phyloP scores from a whole-genome alignment of 2,113 vertebrate species.

The Xenopus borealis region DNA sequence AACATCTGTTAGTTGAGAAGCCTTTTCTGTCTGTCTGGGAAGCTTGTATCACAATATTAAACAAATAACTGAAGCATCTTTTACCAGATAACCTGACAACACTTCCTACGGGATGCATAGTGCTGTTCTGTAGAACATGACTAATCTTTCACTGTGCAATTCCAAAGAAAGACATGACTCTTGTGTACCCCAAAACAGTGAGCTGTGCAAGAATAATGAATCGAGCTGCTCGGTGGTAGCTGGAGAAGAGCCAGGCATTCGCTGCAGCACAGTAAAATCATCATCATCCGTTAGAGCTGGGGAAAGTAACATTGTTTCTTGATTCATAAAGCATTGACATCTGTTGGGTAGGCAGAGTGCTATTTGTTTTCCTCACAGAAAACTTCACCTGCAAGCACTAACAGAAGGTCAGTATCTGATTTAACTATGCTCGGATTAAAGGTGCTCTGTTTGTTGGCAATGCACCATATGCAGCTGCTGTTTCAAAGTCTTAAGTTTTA shows the following conservation, averaged over 20 bases:
- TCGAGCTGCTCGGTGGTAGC: background rate
- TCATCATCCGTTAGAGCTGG: background rate
- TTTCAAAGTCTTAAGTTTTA: constrained; percentile 10
- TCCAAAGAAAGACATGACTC: background rate
- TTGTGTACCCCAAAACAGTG: background rate
- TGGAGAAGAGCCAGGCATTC: background rate
- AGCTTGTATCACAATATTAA: background rate
- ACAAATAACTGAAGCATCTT: background rate
- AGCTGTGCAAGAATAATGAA: background rate
- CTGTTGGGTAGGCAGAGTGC: background rate
- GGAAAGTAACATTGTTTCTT: background rate
- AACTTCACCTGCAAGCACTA: constrained; percentile 9
- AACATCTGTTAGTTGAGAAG: background rate
- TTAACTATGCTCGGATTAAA: constrained; percentile 7
- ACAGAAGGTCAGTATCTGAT: constrained; percentile 17
- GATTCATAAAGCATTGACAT: constrained; percentile 14
- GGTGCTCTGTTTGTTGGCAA: background rate
- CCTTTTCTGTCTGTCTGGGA: background rate
- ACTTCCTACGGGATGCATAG: background rate
- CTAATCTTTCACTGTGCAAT: background rate
- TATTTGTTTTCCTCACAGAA: constrained; percentile 2
- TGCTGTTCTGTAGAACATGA: background rate
- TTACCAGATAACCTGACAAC: background rate
- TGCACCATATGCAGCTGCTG: constrained; percentile 17
- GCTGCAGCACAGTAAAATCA: background rate